Evolutionary conservation across 2,797 vertebrate species (phyloP).

Genomic region (Prionace glauca): DNA sequence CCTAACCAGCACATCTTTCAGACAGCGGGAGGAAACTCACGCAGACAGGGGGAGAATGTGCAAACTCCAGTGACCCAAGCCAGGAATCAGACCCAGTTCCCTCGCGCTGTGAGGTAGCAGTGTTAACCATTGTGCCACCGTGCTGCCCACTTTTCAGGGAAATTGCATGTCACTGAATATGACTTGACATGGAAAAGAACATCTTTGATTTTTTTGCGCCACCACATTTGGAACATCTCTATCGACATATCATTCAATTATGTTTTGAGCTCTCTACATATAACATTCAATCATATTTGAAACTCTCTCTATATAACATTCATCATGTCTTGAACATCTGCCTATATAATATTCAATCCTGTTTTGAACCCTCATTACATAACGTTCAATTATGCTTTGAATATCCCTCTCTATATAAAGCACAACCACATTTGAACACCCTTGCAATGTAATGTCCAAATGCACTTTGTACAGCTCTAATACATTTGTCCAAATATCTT

Average conservation of each 20-base stretch:
- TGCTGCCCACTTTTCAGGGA: not conserved
- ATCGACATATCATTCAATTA: not conserved
- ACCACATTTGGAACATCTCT: not conserved
- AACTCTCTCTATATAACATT: not conserved
- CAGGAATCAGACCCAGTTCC: too few relatives aligned
- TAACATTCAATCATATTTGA: constrained; percentile 9
- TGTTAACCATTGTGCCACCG: too few relatives aligned
- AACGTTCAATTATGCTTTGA: not conserved
- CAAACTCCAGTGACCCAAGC: too few relatives aligned
- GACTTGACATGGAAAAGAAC: not conserved
- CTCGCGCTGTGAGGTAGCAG: too few relatives aligned
- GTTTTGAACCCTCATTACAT: not conserved
- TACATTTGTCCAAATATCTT: not conserved
- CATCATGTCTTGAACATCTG: not conserved
- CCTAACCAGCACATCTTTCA: too few relatives aligned
- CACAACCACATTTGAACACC: constrained; percentile 4
- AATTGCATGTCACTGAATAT: not conserved
- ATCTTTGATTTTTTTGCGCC: not conserved
- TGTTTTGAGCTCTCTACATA: not conserved
- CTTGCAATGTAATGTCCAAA: not conserved
- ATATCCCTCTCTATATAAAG: not conserved
- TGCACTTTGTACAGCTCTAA: not conserved
- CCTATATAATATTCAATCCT: not conserved
- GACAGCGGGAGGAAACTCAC: too few relatives aligned
- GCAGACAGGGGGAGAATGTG: too few relatives aligned